Base-by-base conservation (phyloP, 1,140 invertebrate genomes). In the Drosophila aff. region DNA sequence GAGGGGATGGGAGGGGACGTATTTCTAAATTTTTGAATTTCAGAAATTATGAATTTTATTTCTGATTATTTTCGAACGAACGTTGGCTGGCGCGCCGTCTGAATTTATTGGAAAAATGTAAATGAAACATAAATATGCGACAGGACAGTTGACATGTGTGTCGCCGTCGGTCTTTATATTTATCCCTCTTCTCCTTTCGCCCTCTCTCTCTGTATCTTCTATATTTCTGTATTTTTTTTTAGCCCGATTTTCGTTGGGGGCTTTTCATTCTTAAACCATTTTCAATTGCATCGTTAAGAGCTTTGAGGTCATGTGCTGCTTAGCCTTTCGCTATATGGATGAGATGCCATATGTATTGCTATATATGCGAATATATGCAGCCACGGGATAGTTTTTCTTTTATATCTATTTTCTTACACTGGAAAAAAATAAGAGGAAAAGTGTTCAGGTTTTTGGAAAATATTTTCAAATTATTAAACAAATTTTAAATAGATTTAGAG, bases 51-150 rank as follows among this genome's bases (percentile, higher is more conserved):
- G 68, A 87, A 89, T 79, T 81, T 61, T 79, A 55, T 78, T 76
- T 78, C 38, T 59, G n/a, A 23, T 57, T 55, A 53, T 23, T 74
- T 71, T 62, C 47, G 47, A 49, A 49, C 49, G 31, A 36, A 53
- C 15, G 44, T 3, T 38, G 23, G 18, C n/a, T 11, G 62, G 53
- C 63, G 36, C 63, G 44, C 64, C 44, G 55, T 26, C 53, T 38
- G 46, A 87, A 89, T 89, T 89, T 87, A 89, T 87, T 89, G 81
- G 75, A 84, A 84, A 80, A 67, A 83, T 71, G 81, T 87, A 89
- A 89, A 89, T 89, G 84, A 83, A 86, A 83, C 83, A 89, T 86
- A 86, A 83, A 89, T 86, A 85, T 71, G 31, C 33, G 36, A 57
- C 36, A 41, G 53, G 59, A 50, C 76, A 59, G 55, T 65, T 52